Conservation (phyloP, 2,888 invertebrate genomes). For the Elegia similella region DNA sequence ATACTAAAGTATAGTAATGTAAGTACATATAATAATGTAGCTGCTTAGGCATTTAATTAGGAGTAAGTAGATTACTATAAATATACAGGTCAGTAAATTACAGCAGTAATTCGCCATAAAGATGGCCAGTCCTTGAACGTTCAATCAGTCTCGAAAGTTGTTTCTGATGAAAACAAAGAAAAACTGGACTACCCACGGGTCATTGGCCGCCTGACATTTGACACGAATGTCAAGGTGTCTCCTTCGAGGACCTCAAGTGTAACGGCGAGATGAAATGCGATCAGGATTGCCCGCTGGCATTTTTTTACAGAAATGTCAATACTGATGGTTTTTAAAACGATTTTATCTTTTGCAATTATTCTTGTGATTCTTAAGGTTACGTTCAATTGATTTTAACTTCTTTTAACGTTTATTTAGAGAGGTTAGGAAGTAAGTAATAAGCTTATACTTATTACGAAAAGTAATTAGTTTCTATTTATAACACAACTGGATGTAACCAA, state of each 20-base stretch:
- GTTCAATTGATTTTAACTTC: neutral
- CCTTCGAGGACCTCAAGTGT: slow-evolving; percentile 37
- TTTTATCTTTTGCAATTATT: neutral
- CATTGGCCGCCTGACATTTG: slow-evolving; percentile 74
- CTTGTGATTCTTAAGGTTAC: neutral
- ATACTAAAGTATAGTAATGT: too few relatives aligned
- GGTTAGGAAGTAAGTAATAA: neutral
- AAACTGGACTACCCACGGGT: slow-evolving; percentile 37
- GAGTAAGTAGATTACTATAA: too few relatives aligned
- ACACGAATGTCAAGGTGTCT: slow-evolving; percentile 77
- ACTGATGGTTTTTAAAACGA: slow-evolving; percentile 4
- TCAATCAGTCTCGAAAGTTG: slow-evolving; percentile 9
- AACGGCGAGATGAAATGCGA: slow-evolving; percentile 5
- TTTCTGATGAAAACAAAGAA: slow-evolving; percentile 11
- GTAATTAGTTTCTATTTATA: too few relatives aligned
- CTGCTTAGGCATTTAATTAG: too few relatives aligned
- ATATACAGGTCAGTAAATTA: neutral
- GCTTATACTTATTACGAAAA: too few relatives aligned
- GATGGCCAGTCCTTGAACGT: slow-evolving; percentile 4
- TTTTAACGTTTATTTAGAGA: neutral
- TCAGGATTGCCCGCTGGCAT: neutral
- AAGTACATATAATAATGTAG: too few relatives aligned
- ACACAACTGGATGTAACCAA: neutral
- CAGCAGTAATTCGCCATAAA: neutral
- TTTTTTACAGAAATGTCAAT: slow-evolving; percentile 17